Conservation (phyloP, 2,113 vertebrate genomes). For the Laticauda colubrina region DNA sequence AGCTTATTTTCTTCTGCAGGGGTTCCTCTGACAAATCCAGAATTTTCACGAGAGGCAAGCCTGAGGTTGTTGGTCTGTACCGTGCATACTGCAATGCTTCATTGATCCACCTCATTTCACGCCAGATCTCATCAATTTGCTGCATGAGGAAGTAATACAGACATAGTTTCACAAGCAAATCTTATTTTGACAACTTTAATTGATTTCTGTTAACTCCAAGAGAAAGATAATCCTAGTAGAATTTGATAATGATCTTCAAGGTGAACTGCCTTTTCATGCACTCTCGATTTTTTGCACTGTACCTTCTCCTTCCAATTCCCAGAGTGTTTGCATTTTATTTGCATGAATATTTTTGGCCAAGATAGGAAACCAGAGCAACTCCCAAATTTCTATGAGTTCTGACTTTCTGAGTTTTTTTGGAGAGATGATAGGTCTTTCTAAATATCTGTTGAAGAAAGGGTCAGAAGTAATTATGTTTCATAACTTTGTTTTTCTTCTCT, state of each 20-base stretch:
- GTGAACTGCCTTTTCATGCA: background rate
- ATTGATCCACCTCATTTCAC: constrained; percentile 91
- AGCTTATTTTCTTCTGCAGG: constrained; percentile 83
- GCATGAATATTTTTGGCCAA: background rate
- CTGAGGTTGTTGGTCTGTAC: constrained; percentile 85
- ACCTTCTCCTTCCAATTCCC: background rate
- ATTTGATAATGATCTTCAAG: background rate
- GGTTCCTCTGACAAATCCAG: constrained; percentile 74
- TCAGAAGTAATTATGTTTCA: background rate
- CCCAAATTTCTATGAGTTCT: background rate
- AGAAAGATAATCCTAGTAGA: background rate
- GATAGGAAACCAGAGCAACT: background rate
- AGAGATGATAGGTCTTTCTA: background rate
- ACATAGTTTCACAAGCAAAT: background rate
- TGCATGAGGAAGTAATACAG: constrained; percentile 55
- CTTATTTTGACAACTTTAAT: background rate
- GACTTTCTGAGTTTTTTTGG: background rate
- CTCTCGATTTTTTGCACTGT: background rate
- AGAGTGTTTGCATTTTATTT: background rate
- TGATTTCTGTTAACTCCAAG: background rate
- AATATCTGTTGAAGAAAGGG: background rate
- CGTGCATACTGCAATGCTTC: constrained; percentile 92
- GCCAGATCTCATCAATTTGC: constrained; percentile 95
- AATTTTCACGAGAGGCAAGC: constrained; percentile 79
- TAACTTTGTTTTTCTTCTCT: background rate